Percentiles rank a stretch among this genome's conserved stretches.
phyloP scores from a whole-genome alignment of 2,113 vertebrate species.

The Pelodiscus sinensis region DNA sequence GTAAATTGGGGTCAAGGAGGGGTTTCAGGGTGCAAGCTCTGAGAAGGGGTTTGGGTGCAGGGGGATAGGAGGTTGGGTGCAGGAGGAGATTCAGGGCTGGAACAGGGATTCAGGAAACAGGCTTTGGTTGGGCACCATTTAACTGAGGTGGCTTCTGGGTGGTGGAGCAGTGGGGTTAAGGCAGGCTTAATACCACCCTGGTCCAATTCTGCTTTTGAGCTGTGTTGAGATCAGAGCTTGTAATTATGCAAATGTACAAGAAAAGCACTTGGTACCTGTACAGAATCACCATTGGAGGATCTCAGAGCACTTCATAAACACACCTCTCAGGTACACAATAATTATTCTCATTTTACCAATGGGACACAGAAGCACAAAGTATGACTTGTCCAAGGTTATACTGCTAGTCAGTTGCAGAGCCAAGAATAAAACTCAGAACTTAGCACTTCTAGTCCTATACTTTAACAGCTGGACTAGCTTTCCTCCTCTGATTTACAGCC shows the following conservation, averaged over 20 bases:
- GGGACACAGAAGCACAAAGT: not conserved
- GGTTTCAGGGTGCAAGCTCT: too few relatives aligned
- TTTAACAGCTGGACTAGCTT: not conserved
- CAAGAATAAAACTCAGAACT: not conserved
- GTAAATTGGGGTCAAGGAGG: too few relatives aligned
- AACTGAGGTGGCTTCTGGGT: too few relatives aligned
- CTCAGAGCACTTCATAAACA: not conserved
- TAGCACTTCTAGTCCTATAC: not conserved
- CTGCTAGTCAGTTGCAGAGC: not conserved
- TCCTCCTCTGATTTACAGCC: not conserved
- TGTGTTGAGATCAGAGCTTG: slow-evolving; percentile 1
- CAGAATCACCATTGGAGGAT: not conserved
- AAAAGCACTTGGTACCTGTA: not conserved
- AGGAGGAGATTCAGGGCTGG: too few relatives aligned
- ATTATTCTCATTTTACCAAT: not conserved
- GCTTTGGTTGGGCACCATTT: too few relatives aligned
- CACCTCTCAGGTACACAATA: not conserved
- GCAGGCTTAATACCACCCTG: not conserved
- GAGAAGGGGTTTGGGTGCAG: too few relatives aligned
- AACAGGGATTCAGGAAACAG: too few relatives aligned
- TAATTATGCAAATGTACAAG: not conserved
- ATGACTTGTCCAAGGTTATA: not conserved
- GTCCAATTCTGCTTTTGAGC: not conserved
- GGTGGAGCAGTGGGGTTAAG: too few relatives aligned
- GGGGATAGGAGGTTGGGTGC: too few relatives aligned